Evolutionary conservation across 1,140 invertebrate genomes (phyloP).

Genomic region (Gonatopus flavifemur): DNA sequence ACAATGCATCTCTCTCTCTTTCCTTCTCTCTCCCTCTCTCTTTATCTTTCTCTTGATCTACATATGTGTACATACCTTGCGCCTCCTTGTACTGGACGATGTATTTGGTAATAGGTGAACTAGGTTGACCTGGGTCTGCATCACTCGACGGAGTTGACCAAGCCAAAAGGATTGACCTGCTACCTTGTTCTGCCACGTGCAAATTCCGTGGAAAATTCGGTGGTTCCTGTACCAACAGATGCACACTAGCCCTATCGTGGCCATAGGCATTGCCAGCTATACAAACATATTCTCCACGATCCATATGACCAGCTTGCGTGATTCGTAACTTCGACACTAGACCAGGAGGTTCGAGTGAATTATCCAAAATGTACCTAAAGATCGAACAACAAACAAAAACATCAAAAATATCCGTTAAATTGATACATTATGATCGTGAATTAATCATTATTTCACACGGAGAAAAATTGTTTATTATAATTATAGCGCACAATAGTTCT

Average conservation of each 20-base stretch:
- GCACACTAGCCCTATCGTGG: constrained; percentile 66
- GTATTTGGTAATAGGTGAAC: constrained; percentile 64
- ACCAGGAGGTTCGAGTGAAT: constrained; percentile 56
- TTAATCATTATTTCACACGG: too few species aligned
- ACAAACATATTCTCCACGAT: constrained; percentile 72
- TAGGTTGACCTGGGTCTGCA: constrained; percentile 52
- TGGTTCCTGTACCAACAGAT: constrained; percentile 70
- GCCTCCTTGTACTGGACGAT: constrained; percentile 66
- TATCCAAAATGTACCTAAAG: constrained; percentile 58
- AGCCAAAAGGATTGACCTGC: constrained; percentile 61
- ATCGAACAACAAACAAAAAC: not conserved
- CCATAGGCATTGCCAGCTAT: constrained; percentile 70
- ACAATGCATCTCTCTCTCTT: constrained; percentile 4
- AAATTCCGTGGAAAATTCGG: constrained; percentile 67
- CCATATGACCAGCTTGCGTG: constrained; percentile 62
- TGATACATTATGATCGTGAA: too few species aligned
- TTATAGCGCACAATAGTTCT: too few species aligned
- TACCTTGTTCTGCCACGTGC: constrained; percentile 61
- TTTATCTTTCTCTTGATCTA: not conserved
- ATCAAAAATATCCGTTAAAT: too few species aligned
- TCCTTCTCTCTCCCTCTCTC: not conserved
- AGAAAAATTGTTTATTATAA: too few species aligned
- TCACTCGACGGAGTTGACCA: constrained; percentile 63
- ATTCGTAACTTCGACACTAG: constrained; percentile 65
- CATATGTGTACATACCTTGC: constrained; percentile 49